These are phyloP conservation scores for Acrobasis repandana DNA, from an alignment of 2,888 invertebrate species.

Conservation along the genomic window DNA sequence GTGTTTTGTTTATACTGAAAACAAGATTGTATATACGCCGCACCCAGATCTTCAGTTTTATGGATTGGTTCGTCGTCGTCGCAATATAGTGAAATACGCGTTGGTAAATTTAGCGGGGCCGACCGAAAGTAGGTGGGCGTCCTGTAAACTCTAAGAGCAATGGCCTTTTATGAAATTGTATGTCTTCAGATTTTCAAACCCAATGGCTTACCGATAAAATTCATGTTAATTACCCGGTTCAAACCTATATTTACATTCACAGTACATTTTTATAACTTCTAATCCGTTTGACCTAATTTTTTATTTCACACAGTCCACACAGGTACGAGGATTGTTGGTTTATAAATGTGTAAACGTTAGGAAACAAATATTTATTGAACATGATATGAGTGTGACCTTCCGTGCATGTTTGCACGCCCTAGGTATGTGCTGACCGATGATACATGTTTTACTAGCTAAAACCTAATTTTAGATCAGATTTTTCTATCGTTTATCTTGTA, in stretches of 20 bases:
- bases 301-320: background rate
- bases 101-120: conserved; percentile 58
- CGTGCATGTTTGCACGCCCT: background rate
- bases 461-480: background rate
- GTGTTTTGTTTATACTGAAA: conserved; percentile 22
- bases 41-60: conserved; percentile 13
- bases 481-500: background rate
- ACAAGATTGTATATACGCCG: conserved; percentile 18
- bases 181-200: conserved; percentile 33
- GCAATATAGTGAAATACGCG: conserved; percentile 56
- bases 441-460: background rate
- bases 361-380: background rate
- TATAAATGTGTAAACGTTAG: background rate
- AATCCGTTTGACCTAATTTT: background rate
- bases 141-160: conserved; percentile 62
- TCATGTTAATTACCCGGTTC: background rate
- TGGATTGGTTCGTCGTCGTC: conserved; percentile 45
- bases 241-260: background rate
- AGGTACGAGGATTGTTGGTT: background rate
- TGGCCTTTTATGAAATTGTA: conserved; percentile 56
- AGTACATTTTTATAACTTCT: background rate
- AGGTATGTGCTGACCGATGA: background rate
- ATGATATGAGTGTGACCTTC: background rate
- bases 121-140: conserved; percentile 74
- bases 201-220: background rate